phyloP scores from a whole-genome alignment of 2,797 vertebrate species.

The Salmo trutta region DNA sequence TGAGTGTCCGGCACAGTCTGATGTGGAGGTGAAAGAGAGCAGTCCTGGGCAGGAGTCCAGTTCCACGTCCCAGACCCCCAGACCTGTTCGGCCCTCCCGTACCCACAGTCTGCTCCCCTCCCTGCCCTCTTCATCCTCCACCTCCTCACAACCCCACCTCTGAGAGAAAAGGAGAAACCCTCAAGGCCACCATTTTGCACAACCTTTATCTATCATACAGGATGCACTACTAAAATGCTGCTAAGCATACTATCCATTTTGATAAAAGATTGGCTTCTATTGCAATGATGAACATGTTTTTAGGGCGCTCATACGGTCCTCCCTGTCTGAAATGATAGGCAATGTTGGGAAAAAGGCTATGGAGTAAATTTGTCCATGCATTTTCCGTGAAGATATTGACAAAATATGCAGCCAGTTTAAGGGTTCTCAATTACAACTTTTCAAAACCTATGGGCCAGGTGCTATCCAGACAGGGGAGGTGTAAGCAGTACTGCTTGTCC shows the following conservation, averaged over 20 bases:
- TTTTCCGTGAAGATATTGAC: constrained; percentile 58
- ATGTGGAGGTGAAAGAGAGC: constrained; percentile 79
- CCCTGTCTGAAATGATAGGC: constrained; percentile 47
- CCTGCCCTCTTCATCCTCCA: constrained; percentile 51
- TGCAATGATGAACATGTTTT: constrained; percentile 40
- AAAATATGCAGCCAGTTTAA: constrained; percentile 35
- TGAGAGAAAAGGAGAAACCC: constrained; percentile 40
- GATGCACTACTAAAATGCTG: constrained; percentile 58
- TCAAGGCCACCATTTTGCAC: constrained; percentile 63
- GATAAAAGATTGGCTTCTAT: constrained; percentile 32
- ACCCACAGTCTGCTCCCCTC: constrained; percentile 73
- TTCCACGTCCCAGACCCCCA: constrained; percentile 62
- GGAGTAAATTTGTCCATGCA: constrained; percentile 22
- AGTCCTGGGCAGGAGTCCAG: constrained; percentile 72
- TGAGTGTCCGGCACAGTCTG: constrained; percentile 90
- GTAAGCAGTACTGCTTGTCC: constrained; percentile 17
- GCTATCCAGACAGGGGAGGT: constrained; percentile 3
- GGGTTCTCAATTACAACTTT: constrained; percentile 31
- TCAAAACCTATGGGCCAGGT: constrained; percentile 12
- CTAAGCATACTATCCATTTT: constrained; percentile 50
- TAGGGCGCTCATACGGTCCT: constrained; percentile 46
- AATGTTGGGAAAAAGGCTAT: constrained; percentile 13
- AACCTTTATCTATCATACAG: constrained; percentile 49
- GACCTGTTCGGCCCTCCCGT: constrained; percentile 71
- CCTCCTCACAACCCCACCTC: constrained; percentile 59